Conservation (phyloP, 1,140 invertebrate species). For the Lepidurus arcticus region DNA sequence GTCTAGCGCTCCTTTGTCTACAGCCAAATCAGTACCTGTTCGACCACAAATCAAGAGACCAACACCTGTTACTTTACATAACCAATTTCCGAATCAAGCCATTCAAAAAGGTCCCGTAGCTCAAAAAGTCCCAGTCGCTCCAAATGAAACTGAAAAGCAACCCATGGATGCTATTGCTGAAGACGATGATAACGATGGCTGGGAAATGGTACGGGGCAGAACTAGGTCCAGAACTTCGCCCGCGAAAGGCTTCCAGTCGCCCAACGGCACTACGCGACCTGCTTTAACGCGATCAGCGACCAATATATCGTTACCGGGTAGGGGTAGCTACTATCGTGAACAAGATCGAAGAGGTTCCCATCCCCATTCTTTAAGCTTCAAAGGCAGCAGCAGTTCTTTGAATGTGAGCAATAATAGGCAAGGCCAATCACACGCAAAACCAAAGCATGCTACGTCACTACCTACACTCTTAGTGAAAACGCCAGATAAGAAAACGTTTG, state of each 20-base stretch:
- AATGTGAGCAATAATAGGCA: not conserved
- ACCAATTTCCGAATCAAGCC: too few relatives aligned
- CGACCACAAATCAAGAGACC: not conserved
- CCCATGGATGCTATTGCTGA: not conserved
- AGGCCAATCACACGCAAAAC: slow-evolving; percentile 21
- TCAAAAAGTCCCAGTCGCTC: not conserved
- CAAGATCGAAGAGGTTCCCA: slow-evolving; percentile 39
- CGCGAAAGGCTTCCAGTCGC: slow-evolving; percentile 10
- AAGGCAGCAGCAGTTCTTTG: not conserved
- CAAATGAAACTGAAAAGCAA: not conserved
- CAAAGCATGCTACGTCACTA: slow-evolving; percentile 7
- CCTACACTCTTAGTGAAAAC: not conserved
- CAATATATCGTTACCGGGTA: slow-evolving; percentile 34
- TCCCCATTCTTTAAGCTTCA: slow-evolving; percentile 1
- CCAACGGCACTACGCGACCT: not conserved
- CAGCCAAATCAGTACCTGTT: not conserved
- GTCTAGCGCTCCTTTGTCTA: not conserved
- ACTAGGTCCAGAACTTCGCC: slow-evolving; percentile 36
- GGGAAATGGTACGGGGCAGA: slow-evolving; percentile 36
- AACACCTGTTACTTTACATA: not conserved
- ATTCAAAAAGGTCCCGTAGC: not conserved
- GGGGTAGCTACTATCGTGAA: slow-evolving; percentile 38
- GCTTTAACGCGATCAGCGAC: slow-evolving; percentile 36
- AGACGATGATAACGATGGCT: slow-evolving; percentile 31
- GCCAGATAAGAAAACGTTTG: not conserved